Conservation (phyloP, 2,888 invertebrate species). For the Barypeithes pellucidus region DNA sequence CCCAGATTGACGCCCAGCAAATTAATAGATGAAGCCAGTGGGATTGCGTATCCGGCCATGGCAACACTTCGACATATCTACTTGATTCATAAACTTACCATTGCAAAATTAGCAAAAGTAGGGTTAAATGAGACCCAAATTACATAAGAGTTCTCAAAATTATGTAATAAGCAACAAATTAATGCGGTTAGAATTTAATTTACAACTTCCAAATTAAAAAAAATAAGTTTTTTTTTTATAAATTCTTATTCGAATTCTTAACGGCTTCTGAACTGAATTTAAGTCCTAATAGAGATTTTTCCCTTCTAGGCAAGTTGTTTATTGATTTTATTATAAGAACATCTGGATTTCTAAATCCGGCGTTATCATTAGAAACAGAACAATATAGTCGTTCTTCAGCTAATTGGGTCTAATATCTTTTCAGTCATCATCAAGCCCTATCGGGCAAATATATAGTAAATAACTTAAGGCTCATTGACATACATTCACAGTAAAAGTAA, state of each 20-base stretch:
- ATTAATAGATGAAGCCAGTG: too few species aligned
- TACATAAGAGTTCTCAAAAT: too few species aligned
- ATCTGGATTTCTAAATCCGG: slow-evolving; percentile 47
- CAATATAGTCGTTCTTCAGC: slow-evolving; percentile 34
- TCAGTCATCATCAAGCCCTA: slow-evolving; percentile 21
- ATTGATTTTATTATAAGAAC: slow-evolving; percentile 43
- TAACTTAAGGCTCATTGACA: neutral
- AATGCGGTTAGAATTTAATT: too few species aligned
- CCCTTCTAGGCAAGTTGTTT: slow-evolving; percentile 34
- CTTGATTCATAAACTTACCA: too few species aligned
- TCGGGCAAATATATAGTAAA: slow-evolving; percentile 9
- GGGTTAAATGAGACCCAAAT: too few species aligned
- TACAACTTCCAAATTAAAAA: too few species aligned
- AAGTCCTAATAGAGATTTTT: slow-evolving; percentile 33
- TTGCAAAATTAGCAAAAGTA: too few species aligned
- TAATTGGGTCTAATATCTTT: slow-evolving; percentile 47
- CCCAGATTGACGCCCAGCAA: too few species aligned
- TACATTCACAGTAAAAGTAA: neutral
- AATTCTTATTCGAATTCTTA: neutral
- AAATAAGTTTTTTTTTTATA: neutral
- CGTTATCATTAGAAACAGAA: slow-evolving; percentile 42
- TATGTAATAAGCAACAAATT: too few species aligned
- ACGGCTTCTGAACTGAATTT: neutral
- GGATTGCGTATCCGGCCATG: too few species aligned
- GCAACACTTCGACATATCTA: too few species aligned